Conservation (phyloP, 2,888 invertebrate species). For the Drosophila yooni region DNA sequence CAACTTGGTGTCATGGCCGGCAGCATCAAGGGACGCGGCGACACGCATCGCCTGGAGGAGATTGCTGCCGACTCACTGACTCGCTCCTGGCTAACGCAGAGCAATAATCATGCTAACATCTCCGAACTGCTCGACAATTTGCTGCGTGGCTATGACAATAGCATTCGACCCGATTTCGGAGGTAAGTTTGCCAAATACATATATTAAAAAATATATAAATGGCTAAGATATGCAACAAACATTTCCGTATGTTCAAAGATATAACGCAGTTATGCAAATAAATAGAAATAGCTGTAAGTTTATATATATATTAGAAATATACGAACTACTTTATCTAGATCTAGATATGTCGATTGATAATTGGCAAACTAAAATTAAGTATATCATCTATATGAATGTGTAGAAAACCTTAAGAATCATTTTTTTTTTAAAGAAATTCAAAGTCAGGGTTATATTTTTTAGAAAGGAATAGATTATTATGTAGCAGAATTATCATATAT, state of each 20-base stretch:
- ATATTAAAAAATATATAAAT: neutral
- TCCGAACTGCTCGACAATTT: slow-evolving; percentile 90
- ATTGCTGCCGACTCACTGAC: slow-evolving; percentile 53
- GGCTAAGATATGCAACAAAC: neutral
- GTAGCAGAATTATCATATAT: neutral
- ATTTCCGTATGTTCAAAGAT: neutral
- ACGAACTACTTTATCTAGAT: neutral
- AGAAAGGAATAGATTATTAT: neutral
- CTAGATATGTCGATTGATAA: neutral
- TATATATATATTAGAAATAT: neutral
- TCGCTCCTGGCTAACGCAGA: slow-evolving; percentile 86
- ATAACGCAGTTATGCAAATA: neutral
- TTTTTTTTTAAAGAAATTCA: neutral
- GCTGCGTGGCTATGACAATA: slow-evolving; percentile 92
- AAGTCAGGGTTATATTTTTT: neutral
- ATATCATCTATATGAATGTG: neutral
- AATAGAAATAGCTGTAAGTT: neutral
- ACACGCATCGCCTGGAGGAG: slow-evolving; percentile 64
- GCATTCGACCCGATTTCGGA: slow-evolving; percentile 92
- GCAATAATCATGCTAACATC: slow-evolving; percentile 90
- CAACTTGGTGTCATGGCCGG: slow-evolving; percentile 69
- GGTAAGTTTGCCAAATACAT: slow-evolving; percentile 85
- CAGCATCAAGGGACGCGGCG: slow-evolving; percentile 79
- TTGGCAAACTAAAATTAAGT: neutral
- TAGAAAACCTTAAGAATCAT: neutral